Conservation (phyloP, 1,140 invertebrate species). For the Listronotus oregonensis region DNA sequence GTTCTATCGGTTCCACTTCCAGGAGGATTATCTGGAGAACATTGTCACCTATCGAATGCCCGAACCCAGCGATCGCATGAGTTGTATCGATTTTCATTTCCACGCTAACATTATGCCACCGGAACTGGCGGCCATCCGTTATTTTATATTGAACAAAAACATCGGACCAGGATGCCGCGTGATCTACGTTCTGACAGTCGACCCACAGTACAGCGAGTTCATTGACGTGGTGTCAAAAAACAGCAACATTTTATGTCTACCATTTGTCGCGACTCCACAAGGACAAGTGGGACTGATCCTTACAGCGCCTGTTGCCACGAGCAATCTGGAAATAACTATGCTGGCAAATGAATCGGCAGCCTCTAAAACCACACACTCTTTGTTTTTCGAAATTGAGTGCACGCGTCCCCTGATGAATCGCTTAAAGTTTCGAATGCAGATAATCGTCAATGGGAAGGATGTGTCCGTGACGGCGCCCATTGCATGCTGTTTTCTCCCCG, state of each 20-base stretch:
- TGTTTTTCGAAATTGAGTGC: constrained; percentile 1
- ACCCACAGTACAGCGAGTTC: constrained; percentile 1
- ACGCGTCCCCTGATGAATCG: neutral
- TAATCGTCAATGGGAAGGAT: neutral
- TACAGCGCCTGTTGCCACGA: constrained; percentile 1
- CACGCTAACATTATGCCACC: constrained; percentile 1
- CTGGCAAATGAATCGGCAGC: constrained; percentile 1
- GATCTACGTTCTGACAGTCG: constrained; percentile 1
- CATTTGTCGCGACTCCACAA: neutral
- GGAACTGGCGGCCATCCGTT: constrained; percentile 1
- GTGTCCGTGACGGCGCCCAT: too few species aligned
- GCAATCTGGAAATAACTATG: constrained; percentile 1
- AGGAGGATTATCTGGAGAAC: constrained; percentile 1
- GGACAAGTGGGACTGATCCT: constrained; percentile 1
- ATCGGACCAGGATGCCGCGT: neutral
- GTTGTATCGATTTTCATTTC: constrained; percentile 1
- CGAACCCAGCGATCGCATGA: neutral
- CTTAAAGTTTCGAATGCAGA: neutral
- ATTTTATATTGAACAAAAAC: constrained; percentile 2
- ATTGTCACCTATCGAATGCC: neutral
- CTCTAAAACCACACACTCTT: neutral
- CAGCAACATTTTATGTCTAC: constrained; percentile 1
- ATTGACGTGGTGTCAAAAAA: constrained; percentile 1
- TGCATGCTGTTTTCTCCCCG: too few species aligned
- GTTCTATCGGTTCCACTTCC: neutral